phyloP scores from a whole-genome alignment of 2,888 invertebrate species.

The Leptopilina drosophilae region DNA sequence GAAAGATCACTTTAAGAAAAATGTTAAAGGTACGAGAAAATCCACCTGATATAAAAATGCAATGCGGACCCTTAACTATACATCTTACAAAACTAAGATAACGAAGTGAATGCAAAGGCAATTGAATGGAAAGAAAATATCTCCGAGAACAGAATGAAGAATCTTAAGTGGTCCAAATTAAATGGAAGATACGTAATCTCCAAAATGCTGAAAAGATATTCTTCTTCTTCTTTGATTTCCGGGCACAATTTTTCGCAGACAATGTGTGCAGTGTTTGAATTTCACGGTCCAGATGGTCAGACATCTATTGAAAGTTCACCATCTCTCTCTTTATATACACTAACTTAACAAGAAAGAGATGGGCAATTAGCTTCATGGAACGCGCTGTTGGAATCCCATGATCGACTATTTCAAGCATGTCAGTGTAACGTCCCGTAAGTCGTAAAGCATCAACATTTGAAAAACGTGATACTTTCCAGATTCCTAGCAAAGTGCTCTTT shows the following conservation, averaged over 20 bases:
- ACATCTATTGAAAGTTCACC: conserved; percentile 13
- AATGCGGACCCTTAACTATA: too few relatives aligned
- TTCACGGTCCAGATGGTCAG: conserved; percentile 6
- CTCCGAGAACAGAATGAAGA: background rate
- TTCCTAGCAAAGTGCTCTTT: background rate
- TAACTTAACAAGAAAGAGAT: conserved; percentile 14
- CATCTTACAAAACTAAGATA: too few relatives aligned
- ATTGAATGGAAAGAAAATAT: background rate
- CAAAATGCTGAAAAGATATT: background rate
- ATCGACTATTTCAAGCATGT: conserved; percentile 12
- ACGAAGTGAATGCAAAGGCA: background rate
- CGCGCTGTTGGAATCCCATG: conserved; percentile 20
- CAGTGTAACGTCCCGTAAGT: conserved; percentile 16
- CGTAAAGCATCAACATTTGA: conserved; percentile 4
- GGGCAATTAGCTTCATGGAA: conserved; percentile 18
- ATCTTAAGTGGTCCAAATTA: background rate
- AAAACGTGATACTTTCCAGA: background rate
- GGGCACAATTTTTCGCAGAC: background rate
- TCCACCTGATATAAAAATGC: too few relatives aligned
- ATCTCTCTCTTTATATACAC: background rate
- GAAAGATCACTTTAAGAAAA: too few relatives aligned
- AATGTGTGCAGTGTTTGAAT: background rate
- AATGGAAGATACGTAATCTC: background rate
- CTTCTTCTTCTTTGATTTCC: background rate
- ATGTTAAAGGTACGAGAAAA: too few relatives aligned